A percentile compares a stretch with the other conserved stretches of the same genome.
phyloP scores from a whole-genome alignment of 2,888 invertebrate species.

The Hyles lineata region DNA sequence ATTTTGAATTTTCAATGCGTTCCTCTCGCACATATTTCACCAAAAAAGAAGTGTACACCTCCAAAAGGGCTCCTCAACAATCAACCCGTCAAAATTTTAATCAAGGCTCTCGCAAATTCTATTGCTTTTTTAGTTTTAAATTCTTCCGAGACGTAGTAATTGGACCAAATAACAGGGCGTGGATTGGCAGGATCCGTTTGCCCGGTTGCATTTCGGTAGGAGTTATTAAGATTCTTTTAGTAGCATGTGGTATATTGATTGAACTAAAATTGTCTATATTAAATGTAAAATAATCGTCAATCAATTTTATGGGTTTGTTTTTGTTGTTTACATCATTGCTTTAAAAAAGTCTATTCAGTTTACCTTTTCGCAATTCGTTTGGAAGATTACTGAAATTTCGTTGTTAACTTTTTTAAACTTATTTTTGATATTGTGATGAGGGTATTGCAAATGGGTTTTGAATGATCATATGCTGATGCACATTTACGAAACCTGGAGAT shows the following conservation, averaged over 20 bases:
- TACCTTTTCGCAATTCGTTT: no score
- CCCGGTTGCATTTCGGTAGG: slow-evolving; percentile 55
- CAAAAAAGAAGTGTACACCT: slow-evolving; percentile 44
- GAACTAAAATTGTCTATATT: background rate
- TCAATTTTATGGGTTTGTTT: background rate
- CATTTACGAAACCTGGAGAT: no score
- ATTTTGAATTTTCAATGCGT: slow-evolving; percentile 50
- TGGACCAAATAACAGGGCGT: slow-evolving; percentile 77
- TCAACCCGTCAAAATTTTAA: slow-evolving; percentile 82
- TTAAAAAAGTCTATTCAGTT: background rate
- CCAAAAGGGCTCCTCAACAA: slow-evolving; percentile 59
- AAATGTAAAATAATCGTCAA: slow-evolving; percentile 8
- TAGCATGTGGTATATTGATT: slow-evolving; percentile 32
- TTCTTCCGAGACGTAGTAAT: slow-evolving; percentile 77
- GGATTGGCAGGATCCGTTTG: slow-evolving; percentile 39
- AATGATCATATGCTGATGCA: no score
- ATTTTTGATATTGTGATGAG: no score
- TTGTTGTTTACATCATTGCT: background rate
- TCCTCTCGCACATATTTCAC: slow-evolving; percentile 48
- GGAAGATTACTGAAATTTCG: no score
- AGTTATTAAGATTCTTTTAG: slow-evolving; percentile 39
- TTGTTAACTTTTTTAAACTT: background rate
- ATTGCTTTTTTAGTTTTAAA: slow-evolving; percentile 75
- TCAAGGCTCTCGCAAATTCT: slow-evolving; percentile 75
- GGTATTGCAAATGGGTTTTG: no score